These are phyloP conservation scores for Labeo rohita DNA, from an alignment of 2,113 vertebrate species.

Conservation along the genomic window DNA sequence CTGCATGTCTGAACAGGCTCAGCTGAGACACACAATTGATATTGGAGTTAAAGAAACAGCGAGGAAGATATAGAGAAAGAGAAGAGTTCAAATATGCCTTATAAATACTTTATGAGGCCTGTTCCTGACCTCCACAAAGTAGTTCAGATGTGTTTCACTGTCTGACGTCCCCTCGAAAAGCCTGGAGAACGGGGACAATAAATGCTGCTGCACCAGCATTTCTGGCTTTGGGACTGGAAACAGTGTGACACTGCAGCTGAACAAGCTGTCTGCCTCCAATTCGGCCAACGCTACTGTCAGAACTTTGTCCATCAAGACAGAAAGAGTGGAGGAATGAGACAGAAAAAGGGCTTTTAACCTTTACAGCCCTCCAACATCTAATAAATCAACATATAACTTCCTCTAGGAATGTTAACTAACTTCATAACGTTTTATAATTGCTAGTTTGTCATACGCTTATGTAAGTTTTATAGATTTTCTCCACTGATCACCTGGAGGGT, in stretches of 20 bases:
- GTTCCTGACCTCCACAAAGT: constrained; percentile 44
- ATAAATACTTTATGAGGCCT: constrained; percentile 28
- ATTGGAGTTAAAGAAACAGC: constrained; percentile 9
- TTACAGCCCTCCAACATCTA: background rate
- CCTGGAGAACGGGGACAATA: constrained; percentile 57
- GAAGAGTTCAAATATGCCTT: constrained; percentile 3
- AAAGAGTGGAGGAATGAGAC: background rate
- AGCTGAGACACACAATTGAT: constrained; percentile 41
- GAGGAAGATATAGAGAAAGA: background rate
- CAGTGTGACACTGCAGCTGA: constrained; percentile 66
- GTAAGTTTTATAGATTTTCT: background rate
- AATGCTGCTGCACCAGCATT: constrained; percentile 71
- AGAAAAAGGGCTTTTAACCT: background rate
- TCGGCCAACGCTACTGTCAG: constrained; percentile 68
- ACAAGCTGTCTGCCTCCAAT: constrained; percentile 74
- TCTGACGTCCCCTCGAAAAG: constrained; percentile 18
- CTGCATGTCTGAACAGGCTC: constrained; percentile 49
- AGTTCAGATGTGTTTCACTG: constrained; percentile 48
- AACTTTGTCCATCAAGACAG: constrained; percentile 61
- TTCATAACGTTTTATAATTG: background rate
- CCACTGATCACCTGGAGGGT: background rate
- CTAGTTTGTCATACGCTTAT: background rate
- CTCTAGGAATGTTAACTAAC: background rate
- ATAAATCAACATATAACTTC: background rate
- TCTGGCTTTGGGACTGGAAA: constrained; percentile 49